Evolutionary conservation across 2,888 invertebrate species (phyloP), one percentile per base, ranked within the genome.

Genomic region (Andrena trimmerana): DNA sequence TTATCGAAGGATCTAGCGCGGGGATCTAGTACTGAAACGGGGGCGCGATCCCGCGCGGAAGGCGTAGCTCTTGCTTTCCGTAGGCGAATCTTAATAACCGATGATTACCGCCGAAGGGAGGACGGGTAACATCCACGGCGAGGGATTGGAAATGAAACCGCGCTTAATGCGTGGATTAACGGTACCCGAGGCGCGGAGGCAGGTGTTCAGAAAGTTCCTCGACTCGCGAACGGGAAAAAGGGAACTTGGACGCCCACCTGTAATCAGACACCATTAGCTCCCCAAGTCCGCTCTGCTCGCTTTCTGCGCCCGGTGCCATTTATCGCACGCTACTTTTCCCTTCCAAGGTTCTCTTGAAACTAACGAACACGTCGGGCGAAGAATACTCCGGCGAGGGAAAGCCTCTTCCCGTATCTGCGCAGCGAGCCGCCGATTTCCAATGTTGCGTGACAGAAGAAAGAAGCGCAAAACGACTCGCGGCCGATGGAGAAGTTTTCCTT

Each of bases 51-150:
- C 8, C 20, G 52, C 36, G 42, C 60, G 54, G 31, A 66, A 78
- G 78, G 78, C 63, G 83, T 68, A 78, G 83, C 83, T 78, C 83
- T 84, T 83, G 84, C 83, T 83, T 83, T 83, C 83, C 36, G 78
- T 66, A 36, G 54, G 72, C 68, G 84, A 42, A 72, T 83, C 79
- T 83, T 84, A 84, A 83, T 83, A 79, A 80, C 83, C 80, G 80
- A 67, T 84, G 80, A 84, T 84, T 84, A 82, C 71, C 42, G 31
- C 16, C 60, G 33, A 13, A 20, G 52, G 42, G 42, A 29, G 50
- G 79, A 74, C 63, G 77, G 73, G 71, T 66, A 84, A 73, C 73
- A 80, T 62, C 77, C 80, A 54, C 67, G 10, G 27, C 20, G 63
- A 52, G n/a, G 80, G 73, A 84, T 84, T 65, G 63, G 80, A 59